These are phyloP conservation scores for Drosophila grimshawi DNA, from an alignment of 1,140 invertebrate genomes.

Conservation along the genomic window DNA sequence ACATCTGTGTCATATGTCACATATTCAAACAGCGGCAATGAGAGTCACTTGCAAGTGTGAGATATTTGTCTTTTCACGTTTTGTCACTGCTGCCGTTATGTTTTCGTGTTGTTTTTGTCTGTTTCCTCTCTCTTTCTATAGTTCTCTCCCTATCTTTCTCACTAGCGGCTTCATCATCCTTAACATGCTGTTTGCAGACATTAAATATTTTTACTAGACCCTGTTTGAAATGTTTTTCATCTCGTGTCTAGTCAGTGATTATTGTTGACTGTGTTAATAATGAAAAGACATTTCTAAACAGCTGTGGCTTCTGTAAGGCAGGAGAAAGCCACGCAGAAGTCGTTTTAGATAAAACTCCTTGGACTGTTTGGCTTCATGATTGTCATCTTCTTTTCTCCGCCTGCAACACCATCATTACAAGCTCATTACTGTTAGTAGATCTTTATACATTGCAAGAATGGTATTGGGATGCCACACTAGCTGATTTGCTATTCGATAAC, in stretches of 20 bases:
- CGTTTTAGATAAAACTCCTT: background rate
- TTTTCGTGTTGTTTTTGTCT: slow-evolving; percentile 44
- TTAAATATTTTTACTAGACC: slow-evolving; percentile 79
- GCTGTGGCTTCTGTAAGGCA: slow-evolving; percentile 55
- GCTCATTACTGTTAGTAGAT: too few relatives aligned
- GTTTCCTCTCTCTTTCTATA: slow-evolving; percentile 24
- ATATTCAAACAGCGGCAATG: slow-evolving; percentile 70
- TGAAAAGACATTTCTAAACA: slow-evolving; percentile 74
- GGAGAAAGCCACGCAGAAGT: too few relatives aligned
- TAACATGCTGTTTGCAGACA: slow-evolving; percentile 71
- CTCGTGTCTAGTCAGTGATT: slow-evolving; percentile 70
- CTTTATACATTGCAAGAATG: too few relatives aligned
- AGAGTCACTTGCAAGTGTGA: slow-evolving; percentile 71
- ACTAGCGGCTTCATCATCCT: slow-evolving; percentile 19
- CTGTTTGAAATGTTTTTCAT: slow-evolving; percentile 70
- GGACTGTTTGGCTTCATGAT: slow-evolving; percentile 10
- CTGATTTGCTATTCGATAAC: too few relatives aligned
- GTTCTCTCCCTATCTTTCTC: too few relatives aligned
- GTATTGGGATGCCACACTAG: too few relatives aligned
- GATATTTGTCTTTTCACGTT: slow-evolving; percentile 72
- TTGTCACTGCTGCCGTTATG: slow-evolving; percentile 65
- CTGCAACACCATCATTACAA: too few relatives aligned
- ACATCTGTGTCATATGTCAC: slow-evolving; percentile 64
- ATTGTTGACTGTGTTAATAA: slow-evolving; percentile 81
- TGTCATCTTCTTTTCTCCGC: background rate